phyloP scores from a whole-genome alignment of 1,140 invertebrate genomes.

The Oryctes rhinoceros region DNA sequence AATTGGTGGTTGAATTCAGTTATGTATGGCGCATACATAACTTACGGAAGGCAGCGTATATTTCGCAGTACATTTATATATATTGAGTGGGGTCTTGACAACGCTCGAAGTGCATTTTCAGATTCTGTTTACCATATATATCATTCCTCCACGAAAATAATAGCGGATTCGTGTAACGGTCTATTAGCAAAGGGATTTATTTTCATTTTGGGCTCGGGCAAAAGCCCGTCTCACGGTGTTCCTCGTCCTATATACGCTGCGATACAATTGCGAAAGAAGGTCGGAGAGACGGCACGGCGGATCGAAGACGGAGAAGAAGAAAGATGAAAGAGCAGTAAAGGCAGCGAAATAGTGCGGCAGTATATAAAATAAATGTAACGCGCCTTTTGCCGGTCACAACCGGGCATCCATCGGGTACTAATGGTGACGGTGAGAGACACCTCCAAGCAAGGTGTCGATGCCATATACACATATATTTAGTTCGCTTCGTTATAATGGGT shows the following conservation, averaged over 20 bases:
- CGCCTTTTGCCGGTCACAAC: too few relatives aligned
- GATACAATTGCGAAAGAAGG: neutral
- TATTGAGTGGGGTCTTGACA: slow-evolving; percentile 31
- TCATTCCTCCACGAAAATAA: slow-evolving; percentile 62
- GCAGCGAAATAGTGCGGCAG: too few relatives aligned
- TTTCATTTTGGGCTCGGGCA: slow-evolving; percentile 59
- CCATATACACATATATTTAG: too few relatives aligned
- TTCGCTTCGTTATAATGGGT: slow-evolving; percentile 46
- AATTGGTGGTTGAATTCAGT: too few relatives aligned
- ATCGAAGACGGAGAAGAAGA: neutral
- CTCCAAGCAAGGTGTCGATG: too few relatives aligned
- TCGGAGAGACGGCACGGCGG: neutral
- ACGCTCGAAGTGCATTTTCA: slow-evolving; percentile 61
- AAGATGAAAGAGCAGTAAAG: neutral
- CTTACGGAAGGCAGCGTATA: neutral
- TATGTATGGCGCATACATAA: too few relatives aligned
- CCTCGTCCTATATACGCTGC: neutral
- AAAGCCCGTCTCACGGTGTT: slow-evolving; percentile 39
- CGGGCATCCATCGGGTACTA: too few relatives aligned
- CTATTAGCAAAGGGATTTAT: slow-evolving; percentile 66
- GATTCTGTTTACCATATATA: slow-evolving; percentile 63
- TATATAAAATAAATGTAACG: too few relatives aligned
- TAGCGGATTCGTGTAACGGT: slow-evolving; percentile 64
- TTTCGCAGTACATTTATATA: neutral
- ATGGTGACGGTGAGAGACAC: too few relatives aligned